Evolutionary conservation across 2,888 invertebrate genomes (phyloP).

Genomic region (Trichogramma evanescens): DNA sequence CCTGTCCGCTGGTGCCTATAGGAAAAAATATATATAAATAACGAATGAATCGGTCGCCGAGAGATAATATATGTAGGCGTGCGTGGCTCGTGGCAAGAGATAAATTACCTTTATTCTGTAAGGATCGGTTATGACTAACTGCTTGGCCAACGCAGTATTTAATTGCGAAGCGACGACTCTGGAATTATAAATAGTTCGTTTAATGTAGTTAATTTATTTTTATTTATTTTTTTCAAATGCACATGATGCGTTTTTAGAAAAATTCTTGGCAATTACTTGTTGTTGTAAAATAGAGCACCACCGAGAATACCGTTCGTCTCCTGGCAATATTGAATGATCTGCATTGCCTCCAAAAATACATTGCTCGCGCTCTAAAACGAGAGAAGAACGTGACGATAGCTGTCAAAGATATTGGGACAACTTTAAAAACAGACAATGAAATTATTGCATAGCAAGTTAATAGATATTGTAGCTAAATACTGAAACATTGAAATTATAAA

Average conservation of each 20-base stretch:
- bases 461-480: background rate
- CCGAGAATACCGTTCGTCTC: constrained; percentile 72
- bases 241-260: constrained; percentile 4
- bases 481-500: too few relatives aligned
- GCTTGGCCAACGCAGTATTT: constrained; percentile 64
- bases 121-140: constrained; percentile 74
- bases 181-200: constrained; percentile 29
- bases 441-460: background rate
- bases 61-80: background rate
- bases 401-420: constrained; percentile 7
- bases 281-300: constrained; percentile 80
- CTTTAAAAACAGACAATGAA: constrained; percentile 4
- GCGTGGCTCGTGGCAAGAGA: background rate
- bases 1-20: constrained; percentile 64
- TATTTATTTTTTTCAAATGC: constrained; percentile 4
- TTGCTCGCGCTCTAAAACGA: constrained; percentile 72
- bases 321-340: constrained; percentile 78
- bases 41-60: too few relatives aligned
- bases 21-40: background rate
- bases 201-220: background rate
- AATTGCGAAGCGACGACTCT: constrained; percentile 79
- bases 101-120: constrained; percentile 63
- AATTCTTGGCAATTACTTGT: constrained; percentile 58
- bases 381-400: background rate
- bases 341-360: constrained; percentile 79